Base-by-base conservation (phyloP, 2,888 invertebrate genomes). In the Drosophila meridionalis region DNA sequence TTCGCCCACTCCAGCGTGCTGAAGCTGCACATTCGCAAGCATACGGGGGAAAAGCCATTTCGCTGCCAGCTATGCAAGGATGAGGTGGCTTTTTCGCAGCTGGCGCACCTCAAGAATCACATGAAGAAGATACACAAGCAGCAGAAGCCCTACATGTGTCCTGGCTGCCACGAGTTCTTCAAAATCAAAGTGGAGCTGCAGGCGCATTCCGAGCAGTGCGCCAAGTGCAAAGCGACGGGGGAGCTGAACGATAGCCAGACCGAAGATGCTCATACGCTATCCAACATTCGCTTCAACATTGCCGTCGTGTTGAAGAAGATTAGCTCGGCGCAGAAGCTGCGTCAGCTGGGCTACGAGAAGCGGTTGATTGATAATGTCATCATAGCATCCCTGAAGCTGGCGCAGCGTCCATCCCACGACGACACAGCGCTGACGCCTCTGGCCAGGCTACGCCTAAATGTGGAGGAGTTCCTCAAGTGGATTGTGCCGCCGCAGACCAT, bases 41-140 rank as follows among this genome's bases (percentile, higher is more conserved):
- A 97, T 90, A 97, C 97, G 0, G 97, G 97, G 0, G 97, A 97
- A 91, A 96, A 97, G 84, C 97, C 97, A 0, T 97, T 97, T 91
- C 94, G 94, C 55, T 96, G 96, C 89, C 94, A 95, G 14, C 93
- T 96, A 82, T 97, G 97, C 88, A 91, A 92, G 72, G 94, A 94
- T 70, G 95, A 95, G 43, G 94, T 95, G 43, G 95, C 95, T 1
- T 97, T 97, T 92, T 96, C 96, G 0, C 97, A 97, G 91, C 92
- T 97, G 66, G 97, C 97, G 0, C 97, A 97, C 90, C 95, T 97
- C 93, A 97, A 97, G 93, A 96, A 97, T 73, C 97, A 98, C 92
- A 97, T 98, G 97, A 94, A 95, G 73, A 96, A 96, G 86, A 97
- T 97, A 63, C 97, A 97, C 92, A 96, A 96, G 38, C 95, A 96